Conservation (phyloP, 2,888 invertebrate genomes). For the Caenorhabditis doughertyi region DNA sequence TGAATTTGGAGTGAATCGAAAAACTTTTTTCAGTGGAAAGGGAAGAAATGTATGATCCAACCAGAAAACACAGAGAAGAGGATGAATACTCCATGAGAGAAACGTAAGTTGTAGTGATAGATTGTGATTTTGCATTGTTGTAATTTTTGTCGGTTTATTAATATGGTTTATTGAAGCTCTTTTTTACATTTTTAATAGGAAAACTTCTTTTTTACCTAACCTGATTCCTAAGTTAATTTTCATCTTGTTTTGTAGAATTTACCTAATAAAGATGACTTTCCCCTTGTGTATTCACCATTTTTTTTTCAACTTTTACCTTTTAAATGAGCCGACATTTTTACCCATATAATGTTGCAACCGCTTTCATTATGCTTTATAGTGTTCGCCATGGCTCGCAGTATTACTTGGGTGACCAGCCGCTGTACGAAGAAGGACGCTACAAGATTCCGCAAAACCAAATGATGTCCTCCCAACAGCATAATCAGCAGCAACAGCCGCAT, state of each 20-base stretch:
- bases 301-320: too few species aligned
- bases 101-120: conserved; percentile 38
- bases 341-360: conserved; percentile 11
- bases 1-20: background rate
- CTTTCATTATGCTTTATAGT: conserved; percentile 56
- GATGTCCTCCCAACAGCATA: conserved; percentile 49
- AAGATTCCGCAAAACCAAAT: conserved; percentile 56
- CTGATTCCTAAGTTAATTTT: too few species aligned
- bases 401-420: conserved; percentile 60
- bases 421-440: conserved; percentile 64
- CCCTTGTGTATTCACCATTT: background rate
- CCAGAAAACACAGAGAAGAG: conserved; percentile 41
- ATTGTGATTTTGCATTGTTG: background rate
- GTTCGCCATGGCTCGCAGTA: conserved; percentile 63
- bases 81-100: conserved; percentile 55
- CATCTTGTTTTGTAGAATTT: background rate
- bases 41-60: conserved; percentile 70
- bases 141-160: background rate
- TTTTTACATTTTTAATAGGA: background rate
- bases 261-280: background rate
- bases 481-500: conserved; percentile 61
- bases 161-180: background rate
- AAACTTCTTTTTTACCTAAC: too few species aligned
- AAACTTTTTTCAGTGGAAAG: conserved; percentile 69
- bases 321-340: background rate